These are phyloP conservation scores for Reticulitermes lucifugus DNA, from an alignment of 2,888 invertebrate species.

Conservation along the genomic window DNA sequence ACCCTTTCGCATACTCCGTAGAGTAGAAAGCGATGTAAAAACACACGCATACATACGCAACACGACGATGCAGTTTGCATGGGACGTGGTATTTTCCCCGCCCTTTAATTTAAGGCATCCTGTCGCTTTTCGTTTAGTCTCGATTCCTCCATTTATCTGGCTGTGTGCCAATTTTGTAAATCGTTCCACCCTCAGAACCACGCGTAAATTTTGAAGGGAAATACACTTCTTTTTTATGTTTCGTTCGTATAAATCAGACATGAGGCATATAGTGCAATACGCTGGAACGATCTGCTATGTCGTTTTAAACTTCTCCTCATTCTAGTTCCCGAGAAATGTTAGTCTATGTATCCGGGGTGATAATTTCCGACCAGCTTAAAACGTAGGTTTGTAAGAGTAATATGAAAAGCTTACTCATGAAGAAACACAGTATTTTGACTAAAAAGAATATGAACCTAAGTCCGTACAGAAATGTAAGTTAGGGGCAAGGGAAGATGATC, in stretches of 20 bases:
- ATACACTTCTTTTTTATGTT: constrained; percentile 12
- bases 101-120: constrained; percentile 45
- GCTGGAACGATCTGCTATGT: constrained; percentile 25
- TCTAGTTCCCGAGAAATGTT: background rate
- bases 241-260: constrained; percentile 46
- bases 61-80: constrained; percentile 42
- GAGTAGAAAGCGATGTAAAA: constrained; percentile 1
- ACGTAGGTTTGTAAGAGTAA: background rate
- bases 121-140: constrained; percentile 44
- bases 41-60: constrained; percentile 16
- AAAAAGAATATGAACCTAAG: background rate
- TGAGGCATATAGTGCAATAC: constrained; percentile 39
- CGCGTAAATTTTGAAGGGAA: constrained; percentile 13
- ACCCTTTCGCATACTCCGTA: background rate
- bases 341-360: background rate
- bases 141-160: constrained; percentile 43
- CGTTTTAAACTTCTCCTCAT: background rate
- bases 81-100: constrained; percentile 4
- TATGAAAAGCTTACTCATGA: constrained; percentile 7
- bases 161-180: constrained; percentile 47
- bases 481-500: background rate
- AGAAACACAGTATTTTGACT: background rate
- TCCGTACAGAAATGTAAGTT: background rate
- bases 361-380: background rate
- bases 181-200: constrained; percentile 40